phyloP scores from a whole-genome alignment of 1,140 invertebrate genomes.

The Papilio dardanus region DNA sequence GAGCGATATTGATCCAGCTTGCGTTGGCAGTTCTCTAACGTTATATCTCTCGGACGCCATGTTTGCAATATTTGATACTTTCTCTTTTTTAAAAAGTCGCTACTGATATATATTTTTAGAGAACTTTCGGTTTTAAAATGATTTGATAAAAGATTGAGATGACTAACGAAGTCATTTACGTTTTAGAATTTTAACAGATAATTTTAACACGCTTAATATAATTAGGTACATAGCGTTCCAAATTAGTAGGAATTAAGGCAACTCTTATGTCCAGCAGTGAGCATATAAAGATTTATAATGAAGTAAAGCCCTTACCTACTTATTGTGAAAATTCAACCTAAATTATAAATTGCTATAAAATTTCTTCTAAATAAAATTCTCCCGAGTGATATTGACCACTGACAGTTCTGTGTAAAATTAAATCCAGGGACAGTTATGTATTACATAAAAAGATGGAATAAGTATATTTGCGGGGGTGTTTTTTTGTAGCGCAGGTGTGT shows the following conservation, averaged over 20 bases:
- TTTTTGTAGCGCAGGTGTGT: constrained; percentile 68
- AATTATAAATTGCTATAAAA: too few species aligned
- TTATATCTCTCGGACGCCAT: constrained; percentile 35
- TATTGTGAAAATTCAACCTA: not conserved
- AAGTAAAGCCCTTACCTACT: too few species aligned
- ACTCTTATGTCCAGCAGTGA: too few species aligned
- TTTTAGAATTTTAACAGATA: not conserved
- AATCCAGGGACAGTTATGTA: constrained; percentile 14
- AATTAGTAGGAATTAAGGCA: too few species aligned
- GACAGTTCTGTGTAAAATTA: not conserved
- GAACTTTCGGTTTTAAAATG: not conserved
- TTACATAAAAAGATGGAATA: constrained; percentile 21
- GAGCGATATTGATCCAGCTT: constrained; percentile 72
- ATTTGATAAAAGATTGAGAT: not conserved
- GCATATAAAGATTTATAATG: too few species aligned
- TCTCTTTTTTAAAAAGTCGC: not conserved
- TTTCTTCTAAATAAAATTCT: not conserved
- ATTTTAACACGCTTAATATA: too few species aligned
- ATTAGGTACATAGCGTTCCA: too few species aligned
- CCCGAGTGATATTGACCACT: not conserved
- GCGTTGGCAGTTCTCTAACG: constrained; percentile 52
- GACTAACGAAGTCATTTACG: not conserved
- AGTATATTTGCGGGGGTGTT: constrained; percentile 39
- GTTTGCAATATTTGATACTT: constrained; percentile 7
- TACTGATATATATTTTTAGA: not conserved